Base-by-base conservation (phyloP, 2,113 vertebrate genomes). In the Megaceryle torquata region DNA sequence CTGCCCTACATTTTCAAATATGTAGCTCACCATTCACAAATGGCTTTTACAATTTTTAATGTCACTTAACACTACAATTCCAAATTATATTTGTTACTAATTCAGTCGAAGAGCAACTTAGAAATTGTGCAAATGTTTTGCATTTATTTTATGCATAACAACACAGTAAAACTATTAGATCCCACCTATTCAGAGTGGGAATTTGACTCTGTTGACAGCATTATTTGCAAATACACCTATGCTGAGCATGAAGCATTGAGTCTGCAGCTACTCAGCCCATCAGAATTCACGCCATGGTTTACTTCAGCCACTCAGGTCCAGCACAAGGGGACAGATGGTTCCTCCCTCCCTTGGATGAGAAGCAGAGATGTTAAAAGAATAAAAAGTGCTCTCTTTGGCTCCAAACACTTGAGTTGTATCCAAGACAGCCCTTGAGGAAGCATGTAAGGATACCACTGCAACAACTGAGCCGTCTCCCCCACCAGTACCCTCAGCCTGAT, bases 41-140 rank as follows among this genome's bases (percentile, higher is more conserved):
- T 2, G 3, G 22, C 25, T 80, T 68, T 10, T 18, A 61, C 8
- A 5, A 3, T 85, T 64, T 51, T 35, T 44, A 2, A 20, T 1
- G 4, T 39, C 0, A 2, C 53, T 67, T 33, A 53, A 39, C 5
- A 1, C n/a, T 41, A 11, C 10, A 39, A 54, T 5, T 86, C 19
- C 51, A 11, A 68, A 24, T 39, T 57, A 43, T 1, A 5, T 31
- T 59, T 46, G 3, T 8, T 3, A 41, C 15, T 41, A 57, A 68
- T 31, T 37, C 46, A 67, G 4, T 33, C 41, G 50, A 56, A 11
- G 8, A 74, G 19, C 9, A 31, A 61, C 28, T 88, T 26, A 41
- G 14, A 60, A 72, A 64, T 10, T 3, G 7, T 64, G 33, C 12
- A 43, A 72, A 41, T 25, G 5, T 33, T 43, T 82, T 72, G 53